Conservation (phyloP, 2,113 vertebrate genomes). For the Cyanoramphus novaezelandiae region DNA sequence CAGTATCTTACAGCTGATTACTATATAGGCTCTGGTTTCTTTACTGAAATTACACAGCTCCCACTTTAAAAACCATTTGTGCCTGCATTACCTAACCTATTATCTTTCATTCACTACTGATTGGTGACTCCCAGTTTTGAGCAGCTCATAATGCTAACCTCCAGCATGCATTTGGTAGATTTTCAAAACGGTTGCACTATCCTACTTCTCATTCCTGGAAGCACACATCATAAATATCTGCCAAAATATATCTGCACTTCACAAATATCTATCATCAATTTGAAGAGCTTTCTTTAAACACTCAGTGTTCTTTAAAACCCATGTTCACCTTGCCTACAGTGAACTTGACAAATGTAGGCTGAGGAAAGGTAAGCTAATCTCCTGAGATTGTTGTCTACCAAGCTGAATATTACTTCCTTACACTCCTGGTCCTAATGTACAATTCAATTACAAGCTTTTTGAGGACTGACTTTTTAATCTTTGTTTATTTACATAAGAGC, state of each 20-base stretch:
- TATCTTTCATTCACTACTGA: background rate
- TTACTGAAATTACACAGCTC: background rate
- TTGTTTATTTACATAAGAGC: background rate
- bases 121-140: background rate
- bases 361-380: background rate
- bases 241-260: background rate
- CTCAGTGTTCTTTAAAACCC: background rate
- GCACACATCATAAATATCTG: background rate
- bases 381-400: background rate
- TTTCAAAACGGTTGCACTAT: background rate
- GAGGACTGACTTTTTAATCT: background rate
- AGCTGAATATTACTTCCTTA: background rate
- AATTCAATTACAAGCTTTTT: background rate
- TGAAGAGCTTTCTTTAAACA: background rate
- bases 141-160: background rate
- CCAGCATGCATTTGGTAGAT: background rate
- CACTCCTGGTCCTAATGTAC: background rate
- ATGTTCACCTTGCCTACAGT: background rate
- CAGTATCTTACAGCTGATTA: background rate
- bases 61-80: background rate
- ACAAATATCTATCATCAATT: background rate
- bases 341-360: background rate
- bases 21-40: background rate
- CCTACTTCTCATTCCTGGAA: background rate
- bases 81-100: background rate